Percentiles rank a stretch among this genome's conserved stretches.
Conservation (phyloP, 2,113 vertebrate genomes). For the Galbula dea region DNA sequence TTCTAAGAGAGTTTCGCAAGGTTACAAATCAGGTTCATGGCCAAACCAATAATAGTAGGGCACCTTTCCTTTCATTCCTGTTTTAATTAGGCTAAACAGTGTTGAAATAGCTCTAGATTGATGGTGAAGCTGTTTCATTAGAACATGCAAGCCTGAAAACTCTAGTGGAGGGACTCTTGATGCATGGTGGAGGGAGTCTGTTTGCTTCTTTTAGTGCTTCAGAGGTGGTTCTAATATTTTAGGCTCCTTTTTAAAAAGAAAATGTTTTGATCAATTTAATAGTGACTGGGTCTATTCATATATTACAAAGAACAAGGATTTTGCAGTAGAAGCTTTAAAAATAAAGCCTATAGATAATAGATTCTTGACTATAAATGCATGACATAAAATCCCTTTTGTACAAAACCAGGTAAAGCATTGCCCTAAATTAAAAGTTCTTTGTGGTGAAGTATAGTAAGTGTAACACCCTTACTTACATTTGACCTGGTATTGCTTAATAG, state of each 20-base stretch:
- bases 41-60: constrained; percentile 30
- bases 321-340: not conserved
- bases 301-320: not conserved
- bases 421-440: not conserved
- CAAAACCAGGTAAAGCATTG: not conserved
- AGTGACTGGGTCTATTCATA: not conserved
- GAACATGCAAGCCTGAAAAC: not conserved
- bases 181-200: not conserved
- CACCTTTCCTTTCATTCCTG: not conserved
- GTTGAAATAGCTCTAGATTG: constrained; percentile 11
- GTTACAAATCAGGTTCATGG: constrained; percentile 49
- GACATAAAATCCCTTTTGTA: not conserved
- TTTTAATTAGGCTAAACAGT: constrained; percentile 31
- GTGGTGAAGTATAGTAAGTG: not conserved
- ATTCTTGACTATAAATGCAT: not conserved
- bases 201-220: not conserved
- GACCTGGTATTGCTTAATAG: not conserved
- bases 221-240: not conserved
- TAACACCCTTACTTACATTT: not conserved
- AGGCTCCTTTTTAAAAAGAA: not conserved
- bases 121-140: not conserved
- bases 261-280: not conserved
- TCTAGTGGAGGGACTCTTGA: not conserved
- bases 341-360: not conserved
- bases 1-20: constrained; percentile 14